phyloP scores from a whole-genome alignment of 2,888 invertebrate genomes.

The Operophtera brumata region DNA sequence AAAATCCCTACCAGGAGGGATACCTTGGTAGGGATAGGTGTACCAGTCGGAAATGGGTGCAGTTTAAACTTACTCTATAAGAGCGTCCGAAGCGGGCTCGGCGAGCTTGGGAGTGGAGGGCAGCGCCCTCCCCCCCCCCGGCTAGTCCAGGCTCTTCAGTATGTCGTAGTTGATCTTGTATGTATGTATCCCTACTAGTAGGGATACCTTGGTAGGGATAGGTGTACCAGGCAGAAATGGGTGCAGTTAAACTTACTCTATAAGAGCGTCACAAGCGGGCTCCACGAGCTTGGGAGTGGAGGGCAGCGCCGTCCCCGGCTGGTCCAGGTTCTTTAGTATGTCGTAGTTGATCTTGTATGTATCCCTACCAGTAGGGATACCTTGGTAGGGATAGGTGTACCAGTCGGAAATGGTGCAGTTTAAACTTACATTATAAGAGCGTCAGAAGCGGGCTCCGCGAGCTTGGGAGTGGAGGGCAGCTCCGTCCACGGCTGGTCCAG shows the following conservation, averaged over 20 bases:
- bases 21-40: too few species aligned
- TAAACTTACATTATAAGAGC: slow-evolving; percentile 37
- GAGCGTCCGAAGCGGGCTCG: slow-evolving; percentile 23
- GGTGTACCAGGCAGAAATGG: too few species aligned
- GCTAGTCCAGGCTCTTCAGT: slow-evolving; percentile 87
- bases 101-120: slow-evolving; percentile 36
- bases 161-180: slow-evolving; percentile 99
- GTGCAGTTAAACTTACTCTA: slow-evolving; percentile 35
- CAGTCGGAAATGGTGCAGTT: too few species aligned
- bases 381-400: too few species aligned
- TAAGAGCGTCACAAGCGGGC: slow-evolving; percentile 22
- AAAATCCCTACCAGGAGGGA: too few species aligned
- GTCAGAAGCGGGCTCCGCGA: slow-evolving; percentile 27
- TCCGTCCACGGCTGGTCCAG: slow-evolving; percentile 78
- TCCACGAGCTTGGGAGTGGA: slow-evolving; percentile 32
- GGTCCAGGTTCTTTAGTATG: slow-evolving; percentile 90
- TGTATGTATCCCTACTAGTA: too few species aligned
- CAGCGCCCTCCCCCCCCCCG: slow-evolving; percentile 52
- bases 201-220: too few species aligned
- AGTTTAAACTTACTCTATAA: slow-evolving; percentile 39
- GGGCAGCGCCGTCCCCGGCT: slow-evolving; percentile 53
- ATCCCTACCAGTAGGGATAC: too few species aligned
- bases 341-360: slow-evolving; percentile 99
- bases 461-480: slow-evolving; percentile 36
- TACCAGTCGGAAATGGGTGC: too few species aligned